Conservation (phyloP, 2,888 invertebrate species). For the Acanthosepion esculentum region DNA sequence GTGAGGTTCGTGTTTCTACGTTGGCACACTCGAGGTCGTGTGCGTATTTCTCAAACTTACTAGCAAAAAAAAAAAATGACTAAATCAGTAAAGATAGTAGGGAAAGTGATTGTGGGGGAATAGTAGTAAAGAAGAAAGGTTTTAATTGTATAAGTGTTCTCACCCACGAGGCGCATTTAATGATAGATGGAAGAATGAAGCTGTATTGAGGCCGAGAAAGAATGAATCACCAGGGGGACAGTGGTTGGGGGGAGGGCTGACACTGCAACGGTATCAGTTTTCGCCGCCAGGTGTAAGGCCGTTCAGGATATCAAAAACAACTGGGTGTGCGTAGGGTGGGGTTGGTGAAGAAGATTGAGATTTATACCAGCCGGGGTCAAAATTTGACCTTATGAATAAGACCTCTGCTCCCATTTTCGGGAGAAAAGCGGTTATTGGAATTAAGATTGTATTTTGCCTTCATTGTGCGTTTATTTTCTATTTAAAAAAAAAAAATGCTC, state of each 20-base stretch:
- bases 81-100: not conserved
- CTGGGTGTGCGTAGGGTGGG: not conserved
- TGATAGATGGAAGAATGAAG: not conserved
- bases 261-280: not conserved
- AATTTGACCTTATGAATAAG: not conserved
- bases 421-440: not conserved
- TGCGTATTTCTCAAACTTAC: not conserved
- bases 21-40: not conserved
- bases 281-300: not conserved
- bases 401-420: not conserved
- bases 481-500: too few relatives aligned
- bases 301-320: not conserved
- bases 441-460: not conserved
- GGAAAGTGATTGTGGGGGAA: not conserved
- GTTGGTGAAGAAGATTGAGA: not conserved
- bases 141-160: slow-evolving; percentile 1
- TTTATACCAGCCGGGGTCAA: not conserved
- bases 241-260: not conserved
- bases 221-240: not conserved
- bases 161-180: not conserved
- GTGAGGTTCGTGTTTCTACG: not conserved
- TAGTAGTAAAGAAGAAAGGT: not conserved
- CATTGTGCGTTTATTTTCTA: too few relatives aligned
- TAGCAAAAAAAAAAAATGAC: not conserved
- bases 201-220: not conserved